These are phyloP conservation scores for Cydia amplana DNA, from an alignment of 1,140 invertebrate genomes.

Conservation along the genomic window DNA sequence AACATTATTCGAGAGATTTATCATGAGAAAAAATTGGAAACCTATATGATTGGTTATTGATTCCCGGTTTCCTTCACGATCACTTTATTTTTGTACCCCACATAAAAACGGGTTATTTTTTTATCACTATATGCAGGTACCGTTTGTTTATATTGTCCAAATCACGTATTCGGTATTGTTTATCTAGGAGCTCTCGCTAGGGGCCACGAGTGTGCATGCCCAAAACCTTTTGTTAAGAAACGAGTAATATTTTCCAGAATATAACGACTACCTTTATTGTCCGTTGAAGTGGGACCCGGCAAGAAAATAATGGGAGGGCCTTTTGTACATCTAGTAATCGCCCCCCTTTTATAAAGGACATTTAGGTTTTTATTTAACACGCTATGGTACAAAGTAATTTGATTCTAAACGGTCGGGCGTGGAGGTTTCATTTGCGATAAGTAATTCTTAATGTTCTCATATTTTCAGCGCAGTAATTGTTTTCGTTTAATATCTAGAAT, in stretches of 20 bases:
- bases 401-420: neutral
- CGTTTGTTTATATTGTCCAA: neutral
- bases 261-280: conserved; percentile 55
- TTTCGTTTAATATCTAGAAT: conserved; percentile 1
- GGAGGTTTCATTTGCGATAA: neutral
- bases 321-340: conserved; percentile 57
- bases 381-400: conserved; percentile 4
- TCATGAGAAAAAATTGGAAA: too few relatives aligned
- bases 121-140: neutral
- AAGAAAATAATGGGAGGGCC: conserved; percentile 46
- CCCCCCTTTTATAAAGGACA: conserved; percentile 36
- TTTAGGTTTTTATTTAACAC: conserved; percentile 28
- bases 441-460: neutral
- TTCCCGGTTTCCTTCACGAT: too few relatives aligned
- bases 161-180: neutral
- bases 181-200: neutral
- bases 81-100: too few relatives aligned
- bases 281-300: conserved; percentile 44
- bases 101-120: too few relatives aligned
- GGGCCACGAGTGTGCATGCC: neutral
- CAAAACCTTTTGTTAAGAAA: conserved; percentile 58
- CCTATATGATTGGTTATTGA: too few relatives aligned
- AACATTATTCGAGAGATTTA: too few relatives aligned
- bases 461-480: neutral
- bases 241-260: conserved; percentile 58